Evolutionary conservation across 2,113 vertebrate species (phyloP), one percentile per base, ranked within the genome.

Genomic region (Seriola dumerili): DNA sequence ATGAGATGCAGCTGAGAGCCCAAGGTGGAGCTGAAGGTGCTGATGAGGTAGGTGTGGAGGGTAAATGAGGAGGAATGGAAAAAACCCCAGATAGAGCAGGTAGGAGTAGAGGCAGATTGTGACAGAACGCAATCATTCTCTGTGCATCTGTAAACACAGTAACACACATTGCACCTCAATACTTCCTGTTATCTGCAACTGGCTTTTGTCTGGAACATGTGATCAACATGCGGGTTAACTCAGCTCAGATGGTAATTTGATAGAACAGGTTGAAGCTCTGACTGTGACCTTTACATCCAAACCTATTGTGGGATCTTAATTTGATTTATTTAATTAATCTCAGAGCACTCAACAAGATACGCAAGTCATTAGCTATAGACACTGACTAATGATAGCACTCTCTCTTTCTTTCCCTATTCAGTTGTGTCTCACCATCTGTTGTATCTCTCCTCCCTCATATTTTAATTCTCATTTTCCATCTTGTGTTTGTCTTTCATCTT

Each of bases 241-340:
- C 74, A 16, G 67, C 77, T 55, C 21, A 48, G 74, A 64, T 25
- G 38, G 1, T 73, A 19, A 89, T 82, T 36, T 48, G 52, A 83
- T 62, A 4, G 46, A 85, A 40, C 67, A 48, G 52, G 50, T 70
- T 71, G 25, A 77, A n/a, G 61, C 81, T 72, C 44, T 2, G 6
- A 23, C 38, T 46, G 17, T 68, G 88, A 87, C 86, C 88, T 91
- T 87, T 83, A 64, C 36, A 83, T 85, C 78, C 57, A 59, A 83
- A 83, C 63, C 80, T 42, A 80, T 83, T 72, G 69, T 50, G 65
- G 63, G 36, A 65, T 72, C 66, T 76, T 85, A 83, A 85, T 64
- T 67, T 83, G 85, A 90, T 90, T 86, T 68, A 83, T 89, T 83
- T 63, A 83, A 90, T 92, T 88, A 88, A 85, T 89, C 85, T 90